Evolutionary conservation across 2,797 vertebrate species (phyloP), one percentile per base, ranked within the genome.

Genomic region (Chromobotia macracanthus): DNA sequence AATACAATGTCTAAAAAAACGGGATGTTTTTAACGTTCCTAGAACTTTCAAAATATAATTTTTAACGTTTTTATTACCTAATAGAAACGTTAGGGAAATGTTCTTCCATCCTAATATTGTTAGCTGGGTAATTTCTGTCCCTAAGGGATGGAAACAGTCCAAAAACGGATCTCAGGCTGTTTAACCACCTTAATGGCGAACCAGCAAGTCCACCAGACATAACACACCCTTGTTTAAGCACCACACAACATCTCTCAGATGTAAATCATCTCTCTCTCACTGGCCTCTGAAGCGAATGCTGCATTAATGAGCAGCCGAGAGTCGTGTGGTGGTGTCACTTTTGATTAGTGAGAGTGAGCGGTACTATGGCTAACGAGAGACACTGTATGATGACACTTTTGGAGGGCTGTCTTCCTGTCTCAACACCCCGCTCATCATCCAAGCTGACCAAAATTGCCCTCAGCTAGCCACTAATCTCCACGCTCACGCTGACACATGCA

Each of bases 261-360:
- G 50, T 41, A 66, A 76, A 75, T 82, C 41, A 75, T 19, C 72
- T 71, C 66, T 73, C 50, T 65, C 25, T 23, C 9, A 18, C 38
- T 71, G 58, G 3, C 61, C 68, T 76, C 21, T 41, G 21, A 72
- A 65, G 35, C 15, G 3, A 46, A 55, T 44, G 15, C 55, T 64
- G 67, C 73, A 66, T 80, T 44, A 80, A 71, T 75, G 71, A 80
- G 51, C 31, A 72, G 56, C 3, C 11, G 19, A 23, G 31, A 48
- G 69, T 66, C 46, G 61, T 77, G 70, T 80, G 77, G 16, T 25
- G 1, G 58, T 61, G 72, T 80, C 77, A 77, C 61, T 60, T 83
- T 66, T 80, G 72, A 83, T 80, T 83, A 79, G 65, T 58, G 65
- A 70, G 71, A 72, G 67, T 72, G 67, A 80, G 77, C 64, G 67